Base-by-base conservation (phyloP, 2,888 invertebrate genomes). In the Drosophila sordidula region DNA sequence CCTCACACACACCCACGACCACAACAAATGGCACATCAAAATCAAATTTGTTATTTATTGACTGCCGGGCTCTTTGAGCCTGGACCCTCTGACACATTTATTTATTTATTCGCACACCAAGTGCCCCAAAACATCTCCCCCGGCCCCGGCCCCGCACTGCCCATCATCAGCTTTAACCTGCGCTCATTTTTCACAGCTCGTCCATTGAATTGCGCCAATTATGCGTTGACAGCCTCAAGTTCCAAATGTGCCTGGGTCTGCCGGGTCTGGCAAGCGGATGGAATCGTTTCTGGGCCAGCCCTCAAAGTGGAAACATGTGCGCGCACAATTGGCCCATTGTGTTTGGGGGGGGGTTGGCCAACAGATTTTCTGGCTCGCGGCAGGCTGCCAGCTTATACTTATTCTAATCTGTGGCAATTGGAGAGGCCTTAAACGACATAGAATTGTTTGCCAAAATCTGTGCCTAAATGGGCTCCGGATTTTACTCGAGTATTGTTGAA, bases 41-140 rank as follows among this genome's bases (percentile, higher is more conserved):
- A 78, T 72, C 70, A 70, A 82, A 82, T 84, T 73, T 84, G 83
- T 85, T 85, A 87, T 83, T 83, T 83, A 80, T 87, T 78, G 78
- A 57, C 22, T 39, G 41, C 45, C 45, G 44, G 36, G 14, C 34
- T 6, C 44, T 34, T 49, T 47, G 54, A 47, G 38, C 66, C 16
- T 8, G 9, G 32, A n/a, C 9, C 39, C 54, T 54, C 46, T 47
- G 54, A 42, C 77, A 59, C 62, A 74, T 55, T 84, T 81, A 81
- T 87, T 87, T 87, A 84, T 87, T 80, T 84, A 80, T 83, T 70
- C 65, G 46, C 66, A 69, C 67, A 6, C 29, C 46, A 44, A 45
- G 45, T 46, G 50, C 25, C 49, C n/a, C 32, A 25, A 25, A 12
- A 9, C 41, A 1, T 6, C 8, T 11, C 6, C 25, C 2, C 18